phyloP scores from a whole-genome alignment of 1,140 invertebrate species.

The Drosophila insularis region DNA sequence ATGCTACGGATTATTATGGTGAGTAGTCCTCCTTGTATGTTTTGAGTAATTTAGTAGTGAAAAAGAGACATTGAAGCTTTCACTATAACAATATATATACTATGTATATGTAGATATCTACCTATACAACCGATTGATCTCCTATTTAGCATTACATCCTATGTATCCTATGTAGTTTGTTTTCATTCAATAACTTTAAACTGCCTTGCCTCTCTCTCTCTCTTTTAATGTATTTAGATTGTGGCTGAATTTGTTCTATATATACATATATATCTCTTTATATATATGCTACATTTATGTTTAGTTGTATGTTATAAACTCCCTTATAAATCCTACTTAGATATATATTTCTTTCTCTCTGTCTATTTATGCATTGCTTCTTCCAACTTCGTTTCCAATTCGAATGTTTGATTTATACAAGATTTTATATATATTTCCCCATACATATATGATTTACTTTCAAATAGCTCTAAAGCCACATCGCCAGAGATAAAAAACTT shows the following conservation, averaged over 20 bases:
- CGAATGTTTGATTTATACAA: conserved; percentile 38
- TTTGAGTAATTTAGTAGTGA: conserved; percentile 81
- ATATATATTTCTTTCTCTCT: conserved; percentile 23
- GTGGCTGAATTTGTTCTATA: conserved; percentile 9
- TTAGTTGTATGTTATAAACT: background rate
- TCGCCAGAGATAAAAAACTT: conserved; percentile 33
- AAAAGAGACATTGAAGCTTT: conserved; percentile 37
- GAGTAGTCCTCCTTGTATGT: conserved; percentile 87
- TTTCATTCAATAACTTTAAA: background rate
- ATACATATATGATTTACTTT: conserved; percentile 47
- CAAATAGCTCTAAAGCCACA: conserved; percentile 52
- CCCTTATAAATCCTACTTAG: background rate
- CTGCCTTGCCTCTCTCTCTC: conserved; percentile 5
- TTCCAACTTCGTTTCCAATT: conserved; percentile 52
- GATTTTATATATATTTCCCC: background rate
- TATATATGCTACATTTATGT: background rate
- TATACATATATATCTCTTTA: conserved; percentile 15
- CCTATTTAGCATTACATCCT: background rate
- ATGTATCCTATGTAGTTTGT: conserved; percentile 16
- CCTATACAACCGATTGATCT: background rate
- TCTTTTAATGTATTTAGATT: conserved; percentile 3
- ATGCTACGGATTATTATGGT: conserved; percentile 99
- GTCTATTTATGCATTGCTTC: conserved; percentile 27
- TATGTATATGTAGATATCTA: conserved; percentile 4
- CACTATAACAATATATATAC: conserved; percentile 12